These are phyloP conservation scores for Brevimyrus niger DNA, from an alignment of 2,113 vertebrate species.

Conservation along the genomic window DNA sequence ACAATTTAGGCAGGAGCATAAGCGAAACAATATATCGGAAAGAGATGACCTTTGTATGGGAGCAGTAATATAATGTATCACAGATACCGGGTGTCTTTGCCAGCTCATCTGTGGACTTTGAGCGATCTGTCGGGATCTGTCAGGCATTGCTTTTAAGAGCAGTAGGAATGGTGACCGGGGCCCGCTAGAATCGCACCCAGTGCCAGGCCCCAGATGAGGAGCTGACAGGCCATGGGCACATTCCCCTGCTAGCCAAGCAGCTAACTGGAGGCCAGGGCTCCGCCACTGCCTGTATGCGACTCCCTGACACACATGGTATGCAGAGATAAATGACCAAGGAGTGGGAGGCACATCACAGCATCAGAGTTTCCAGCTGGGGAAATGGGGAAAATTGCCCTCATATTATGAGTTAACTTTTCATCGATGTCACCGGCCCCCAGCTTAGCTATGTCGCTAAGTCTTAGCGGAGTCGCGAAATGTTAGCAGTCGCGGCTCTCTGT, in stretches of 20 bases:
- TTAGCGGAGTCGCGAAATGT: neutral
- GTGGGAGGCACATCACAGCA: neutral
- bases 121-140: neutral
- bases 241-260: neutral
- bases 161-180: neutral
- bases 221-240: neutral
- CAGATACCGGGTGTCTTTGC: neutral
- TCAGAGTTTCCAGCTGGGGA: neutral
- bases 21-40: neutral
- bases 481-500: neutral
- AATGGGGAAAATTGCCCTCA: neutral
- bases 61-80: neutral
- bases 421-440: neutral
- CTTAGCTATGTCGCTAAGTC: neutral
- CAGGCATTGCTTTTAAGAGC: neutral
- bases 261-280: neutral
- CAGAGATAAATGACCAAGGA: neutral
- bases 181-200: neutral
- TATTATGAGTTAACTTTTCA: neutral
- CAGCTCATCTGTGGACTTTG: neutral
- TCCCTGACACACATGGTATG: neutral
- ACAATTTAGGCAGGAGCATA: neutral
- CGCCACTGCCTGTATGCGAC: neutral
- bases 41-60: neutral
- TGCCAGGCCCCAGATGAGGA: neutral